Evolutionary conservation across 2,113 vertebrate genomes (phyloP).

Genomic region (Smithornis capensis): DNA sequence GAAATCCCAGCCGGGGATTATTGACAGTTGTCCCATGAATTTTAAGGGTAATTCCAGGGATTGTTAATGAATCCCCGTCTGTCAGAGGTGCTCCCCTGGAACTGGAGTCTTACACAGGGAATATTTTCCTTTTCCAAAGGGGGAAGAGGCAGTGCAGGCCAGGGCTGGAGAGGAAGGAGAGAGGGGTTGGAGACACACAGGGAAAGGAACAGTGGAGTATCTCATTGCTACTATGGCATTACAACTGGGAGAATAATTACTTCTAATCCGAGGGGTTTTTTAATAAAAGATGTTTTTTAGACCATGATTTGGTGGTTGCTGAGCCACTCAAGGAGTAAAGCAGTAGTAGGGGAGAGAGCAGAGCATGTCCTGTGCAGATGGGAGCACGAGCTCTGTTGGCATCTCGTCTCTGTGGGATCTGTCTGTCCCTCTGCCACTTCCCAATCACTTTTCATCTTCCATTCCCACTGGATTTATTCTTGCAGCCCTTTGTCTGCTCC

Average conservation of each 20-base stretch:
- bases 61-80: not conserved
- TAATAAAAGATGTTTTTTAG: not conserved
- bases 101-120: accelerated
- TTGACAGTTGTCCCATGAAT: not conserved
- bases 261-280: not conserved
- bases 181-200: not conserved
- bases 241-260: not conserved
- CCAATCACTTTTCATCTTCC: not conserved
- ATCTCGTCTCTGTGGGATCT: accelerated
- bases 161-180: not conserved
- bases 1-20: not conserved
- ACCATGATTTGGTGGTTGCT: not conserved
- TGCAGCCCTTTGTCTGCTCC: not conserved
- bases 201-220: not conserved
- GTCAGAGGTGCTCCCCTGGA: not conserved
- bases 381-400: not conserved
- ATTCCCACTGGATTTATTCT: not conserved
- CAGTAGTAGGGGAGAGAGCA: not conserved
- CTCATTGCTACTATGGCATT: accelerated
- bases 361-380: accelerated
- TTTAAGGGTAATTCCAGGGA: not conserved
- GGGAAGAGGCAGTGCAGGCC: not conserved
- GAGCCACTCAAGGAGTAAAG: not conserved
- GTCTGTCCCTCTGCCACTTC: not conserved
- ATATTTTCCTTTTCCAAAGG: not conserved